These are phyloP conservation scores for Trachymyrmex septentrionalis DNA, from an alignment of 1,140 invertebrate genomes.

Conservation along the genomic window DNA sequence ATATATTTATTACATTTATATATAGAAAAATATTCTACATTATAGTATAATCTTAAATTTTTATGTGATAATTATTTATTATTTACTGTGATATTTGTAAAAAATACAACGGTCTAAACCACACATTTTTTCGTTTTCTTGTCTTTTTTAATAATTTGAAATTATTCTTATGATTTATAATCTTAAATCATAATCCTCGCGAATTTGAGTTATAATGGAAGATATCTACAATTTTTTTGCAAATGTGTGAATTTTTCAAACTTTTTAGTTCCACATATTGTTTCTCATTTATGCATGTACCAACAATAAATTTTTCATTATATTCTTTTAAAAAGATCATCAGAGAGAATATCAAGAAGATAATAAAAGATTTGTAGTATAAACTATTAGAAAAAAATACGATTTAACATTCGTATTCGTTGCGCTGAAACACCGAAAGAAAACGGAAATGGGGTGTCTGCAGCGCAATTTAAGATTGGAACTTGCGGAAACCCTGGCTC, in stretches of 20 bases:
- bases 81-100: not conserved
- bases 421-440: not conserved
- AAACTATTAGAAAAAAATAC: not conserved
- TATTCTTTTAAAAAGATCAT: not conserved
- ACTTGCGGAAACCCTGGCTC: conserved; percentile 52
- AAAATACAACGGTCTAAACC: not conserved
- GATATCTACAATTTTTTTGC: not conserved
- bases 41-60: not conserved
- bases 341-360: not conserved
- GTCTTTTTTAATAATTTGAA: not conserved
- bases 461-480: conserved; percentile 28
- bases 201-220: not conserved
- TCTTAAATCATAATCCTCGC: not conserved
- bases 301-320: not conserved
- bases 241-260: not conserved
- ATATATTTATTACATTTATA: not conserved
- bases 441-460: conserved; percentile 25
- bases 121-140: not conserved
- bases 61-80: not conserved
- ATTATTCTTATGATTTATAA: not conserved
- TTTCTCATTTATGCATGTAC: not conserved
- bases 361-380: not conserved
- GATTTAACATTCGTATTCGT: not conserved
- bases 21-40: not conserved
- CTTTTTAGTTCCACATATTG: not conserved